Evolutionary conservation across 2,888 invertebrate genomes (phyloP).

Genomic region (Aphodius granarius): DNA sequence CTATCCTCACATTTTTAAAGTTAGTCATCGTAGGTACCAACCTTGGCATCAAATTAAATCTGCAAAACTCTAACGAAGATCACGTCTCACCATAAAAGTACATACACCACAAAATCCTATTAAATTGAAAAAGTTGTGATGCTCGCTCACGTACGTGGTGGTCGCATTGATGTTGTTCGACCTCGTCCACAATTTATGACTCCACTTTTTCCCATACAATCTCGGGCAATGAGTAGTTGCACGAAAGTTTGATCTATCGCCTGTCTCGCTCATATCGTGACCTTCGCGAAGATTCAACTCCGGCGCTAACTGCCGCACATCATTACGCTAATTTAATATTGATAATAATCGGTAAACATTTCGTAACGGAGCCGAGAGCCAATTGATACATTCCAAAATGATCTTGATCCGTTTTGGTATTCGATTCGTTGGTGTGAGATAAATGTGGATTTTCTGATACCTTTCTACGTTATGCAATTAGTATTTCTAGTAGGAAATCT

Average conservation of each 20-base stretch:
- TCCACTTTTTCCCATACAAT: background rate
- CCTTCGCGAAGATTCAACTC: background rate
- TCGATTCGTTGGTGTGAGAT: background rate
- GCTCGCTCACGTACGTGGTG: background rate
- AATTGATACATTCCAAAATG: background rate
- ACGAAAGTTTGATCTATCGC: background rate
- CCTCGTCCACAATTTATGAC: background rate
- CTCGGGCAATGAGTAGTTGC: background rate
- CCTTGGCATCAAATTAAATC: background rate
- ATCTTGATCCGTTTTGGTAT: background rate
- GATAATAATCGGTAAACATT: background rate
- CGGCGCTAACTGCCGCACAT: background rate
- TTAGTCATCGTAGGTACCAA: background rate
- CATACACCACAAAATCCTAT: background rate
- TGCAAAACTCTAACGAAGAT: background rate
- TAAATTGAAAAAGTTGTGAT: background rate
- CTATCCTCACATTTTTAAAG: background rate
- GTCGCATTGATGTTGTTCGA: background rate
- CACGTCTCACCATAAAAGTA: background rate
- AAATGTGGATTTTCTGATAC: background rate
- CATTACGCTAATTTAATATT: background rate
- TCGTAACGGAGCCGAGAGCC: background rate
- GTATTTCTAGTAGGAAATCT: background rate
- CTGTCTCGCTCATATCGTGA: background rate
- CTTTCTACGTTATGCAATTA: background rate